These are phyloP conservation scores for Bradypus variegatus DNA, from an alignment of 2,797 vertebrate genomes.

Conservation along the genomic window DNA sequence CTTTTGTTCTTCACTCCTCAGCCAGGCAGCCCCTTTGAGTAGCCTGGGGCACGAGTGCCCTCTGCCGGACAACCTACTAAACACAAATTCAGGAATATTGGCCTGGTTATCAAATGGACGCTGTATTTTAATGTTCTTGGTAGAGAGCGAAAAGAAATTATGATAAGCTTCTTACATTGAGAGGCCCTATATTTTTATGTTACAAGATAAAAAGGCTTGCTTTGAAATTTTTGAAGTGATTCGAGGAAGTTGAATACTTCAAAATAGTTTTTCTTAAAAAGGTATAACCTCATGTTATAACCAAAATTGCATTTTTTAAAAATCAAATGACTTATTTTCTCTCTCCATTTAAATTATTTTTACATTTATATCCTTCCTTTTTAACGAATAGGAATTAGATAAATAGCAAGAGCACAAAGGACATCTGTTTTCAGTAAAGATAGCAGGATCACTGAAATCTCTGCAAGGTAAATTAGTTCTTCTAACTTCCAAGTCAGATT, in stretches of 20 bases:
- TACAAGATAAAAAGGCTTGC: not conserved
- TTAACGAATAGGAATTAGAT: not conserved
- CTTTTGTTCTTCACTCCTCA: not conserved
- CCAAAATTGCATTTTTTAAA: slow-evolving; percentile 11
- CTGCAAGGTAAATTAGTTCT: not conserved
- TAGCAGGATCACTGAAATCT: not conserved
- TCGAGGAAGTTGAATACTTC: not conserved
- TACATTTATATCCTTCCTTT: not conserved
- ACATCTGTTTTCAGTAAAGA: not conserved
- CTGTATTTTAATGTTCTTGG: not conserved
- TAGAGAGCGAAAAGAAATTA: not conserved
- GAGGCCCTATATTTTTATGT: not conserved
- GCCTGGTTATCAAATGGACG: not conserved
- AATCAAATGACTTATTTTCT: not conserved
- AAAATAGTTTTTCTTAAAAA: not conserved
- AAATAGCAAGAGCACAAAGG: not conserved
- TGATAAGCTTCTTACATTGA: not conserved
- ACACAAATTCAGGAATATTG: not conserved
- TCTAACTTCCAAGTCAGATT: not conserved
- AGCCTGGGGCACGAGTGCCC: slow-evolving; percentile 40
- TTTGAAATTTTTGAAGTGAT: slow-evolving; percentile 24
- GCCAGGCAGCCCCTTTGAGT: not conserved
- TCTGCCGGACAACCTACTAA: slow-evolving; percentile 32
- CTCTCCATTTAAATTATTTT: not conserved
- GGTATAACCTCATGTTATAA: not conserved